phyloP scores from a whole-genome alignment of 2,113 vertebrate species.

The Salminus brasiliensis region DNA sequence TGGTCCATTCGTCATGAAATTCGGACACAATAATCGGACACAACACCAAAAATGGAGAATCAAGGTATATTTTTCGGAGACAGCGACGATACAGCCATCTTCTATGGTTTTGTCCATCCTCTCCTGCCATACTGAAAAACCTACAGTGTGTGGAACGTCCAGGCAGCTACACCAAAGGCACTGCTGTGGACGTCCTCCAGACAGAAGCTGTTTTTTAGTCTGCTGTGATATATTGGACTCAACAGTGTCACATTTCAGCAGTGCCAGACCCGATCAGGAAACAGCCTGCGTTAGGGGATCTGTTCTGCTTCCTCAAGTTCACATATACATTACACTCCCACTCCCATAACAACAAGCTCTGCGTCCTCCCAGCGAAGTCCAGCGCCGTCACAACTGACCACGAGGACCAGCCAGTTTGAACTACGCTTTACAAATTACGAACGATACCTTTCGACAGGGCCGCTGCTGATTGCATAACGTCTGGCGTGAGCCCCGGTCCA shows the following conservation, averaged over 20 bases:
- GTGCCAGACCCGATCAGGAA: conserved; percentile 50
- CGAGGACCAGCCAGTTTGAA: background rate
- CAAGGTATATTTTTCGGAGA: too few species aligned
- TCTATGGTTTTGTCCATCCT: background rate
- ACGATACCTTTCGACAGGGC: conserved; percentile 44
- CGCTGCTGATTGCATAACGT: conserved; percentile 48
- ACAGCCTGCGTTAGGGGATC: conserved; percentile 28
- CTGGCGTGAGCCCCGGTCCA: conserved; percentile 50
- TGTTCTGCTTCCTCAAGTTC: conserved; percentile 31
- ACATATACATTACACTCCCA: background rate
- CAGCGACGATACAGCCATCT: too few species aligned
- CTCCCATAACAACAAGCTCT: background rate
- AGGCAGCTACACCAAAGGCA: background rate
- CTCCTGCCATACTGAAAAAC: background rate
- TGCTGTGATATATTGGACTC: conserved; percentile 56
- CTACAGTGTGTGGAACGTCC: background rate
- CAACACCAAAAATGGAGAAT: too few species aligned
- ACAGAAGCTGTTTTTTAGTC: conserved; percentile 36
- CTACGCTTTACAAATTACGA: conserved; percentile 53
- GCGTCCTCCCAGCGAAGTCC: background rate
- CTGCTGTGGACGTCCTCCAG: background rate
- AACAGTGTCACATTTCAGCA: conserved; percentile 49
- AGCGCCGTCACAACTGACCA: background rate
- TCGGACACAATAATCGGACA: too few species aligned
- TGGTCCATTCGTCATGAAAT: too few species aligned